Evolutionary conservation across 2,888 invertebrate species (phyloP), one percentile per base, ranked within the genome.

Genomic region (Exocentrus adspersus): DNA sequence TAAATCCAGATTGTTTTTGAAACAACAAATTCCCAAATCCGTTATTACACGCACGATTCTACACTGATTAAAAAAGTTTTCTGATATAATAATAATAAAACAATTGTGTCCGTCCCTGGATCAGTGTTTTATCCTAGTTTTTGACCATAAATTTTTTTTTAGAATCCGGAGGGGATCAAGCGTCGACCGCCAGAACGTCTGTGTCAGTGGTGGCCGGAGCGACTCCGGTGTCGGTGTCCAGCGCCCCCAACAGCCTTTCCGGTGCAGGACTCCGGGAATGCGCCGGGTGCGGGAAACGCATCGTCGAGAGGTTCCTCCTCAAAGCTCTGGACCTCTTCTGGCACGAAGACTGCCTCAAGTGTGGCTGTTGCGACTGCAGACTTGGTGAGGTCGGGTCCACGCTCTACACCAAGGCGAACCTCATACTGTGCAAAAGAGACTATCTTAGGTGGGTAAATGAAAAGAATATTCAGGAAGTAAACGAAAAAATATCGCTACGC

Each of bases 281-380:
- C 79, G 92, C 93, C 4, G 93, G 93, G 50, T 95, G 95, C 78
- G 92, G 93, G 65, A 94, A 94, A 83, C 86, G 90, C 71, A 95
- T 95, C 82, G 91, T 90, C 1, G 94, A 94, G 17, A 67, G 72
- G 45, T 92, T 87, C 82, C 87, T 95, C 45, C 87, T 95, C 73
- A 93, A 92, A 79, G 95, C 95, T 0, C 85, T 95, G 84, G 95
- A 95, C 81, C 86, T 94, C 80, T 93, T 89, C 84, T 96, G 96
- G 95, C 96, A 96, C 84, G 95, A 96, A 76, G 95, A 95, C 84
- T 95, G 95, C 78, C 87, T 96, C 69, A 95, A 95, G 80, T 94
- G 94, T 79, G 93, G 94, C 64, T 95, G 95, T 84, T 96, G 96
- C 80, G 94, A 95, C 83, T 95, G 95, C 82, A 87, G 95, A 54